Evolutionary conservation across 1,140 invertebrate species (phyloP), one percentile per base, ranked within the genome.

Genomic region (Sweltsa coloradensis): DNA sequence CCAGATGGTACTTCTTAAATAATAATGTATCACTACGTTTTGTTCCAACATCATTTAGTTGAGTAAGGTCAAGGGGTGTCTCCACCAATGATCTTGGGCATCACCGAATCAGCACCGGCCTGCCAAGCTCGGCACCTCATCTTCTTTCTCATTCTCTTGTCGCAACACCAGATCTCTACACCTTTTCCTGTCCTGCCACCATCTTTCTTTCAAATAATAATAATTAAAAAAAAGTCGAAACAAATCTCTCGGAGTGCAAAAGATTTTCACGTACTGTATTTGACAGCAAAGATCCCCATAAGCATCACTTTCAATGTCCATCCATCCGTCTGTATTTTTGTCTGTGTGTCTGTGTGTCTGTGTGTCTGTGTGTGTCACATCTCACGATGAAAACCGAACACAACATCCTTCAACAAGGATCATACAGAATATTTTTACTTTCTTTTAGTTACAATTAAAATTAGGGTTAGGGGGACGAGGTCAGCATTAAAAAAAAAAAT

Each of bases 401-500:
- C n/a, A n/a, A 31, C n/a, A n/a, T 31, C 9, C n/a, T 9, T 31
- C 9, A 9, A n/a, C n/a, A 31, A 9, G 29, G 11, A 18, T 39
- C 3, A 9, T 13, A 1, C 1, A 18, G 2, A 2, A 2, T 16
- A 11, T 39, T 39, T 18, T 1, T 39, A 14, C 21, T 1, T 3
- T 2, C 9, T 18, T 39, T 39, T 19, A 39, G 16, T 2, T 18
- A 39, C 14, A 18, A 39, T 18, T 18, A 18, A 3, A 31, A 31
- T 31, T 9, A 31, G 14, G n/a, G n/a, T n/a, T n/a, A n/a, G n/a
- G n/a, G n/a, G n/a, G n/a, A n/a, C n/a, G n/a, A n/a, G n/a, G n/a
- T n/a, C n/a, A n/a, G n/a, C n/a, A n/a, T n/a, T 31, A 31, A 31
- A 31, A 14, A 39, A 39, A 39, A 14, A 39, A 39, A 39, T 39